These are phyloP conservation scores for Lagenorhynchus albirostris DNA, from an alignment of 2,113 vertebrate genomes.

Conservation along the genomic window DNA sequence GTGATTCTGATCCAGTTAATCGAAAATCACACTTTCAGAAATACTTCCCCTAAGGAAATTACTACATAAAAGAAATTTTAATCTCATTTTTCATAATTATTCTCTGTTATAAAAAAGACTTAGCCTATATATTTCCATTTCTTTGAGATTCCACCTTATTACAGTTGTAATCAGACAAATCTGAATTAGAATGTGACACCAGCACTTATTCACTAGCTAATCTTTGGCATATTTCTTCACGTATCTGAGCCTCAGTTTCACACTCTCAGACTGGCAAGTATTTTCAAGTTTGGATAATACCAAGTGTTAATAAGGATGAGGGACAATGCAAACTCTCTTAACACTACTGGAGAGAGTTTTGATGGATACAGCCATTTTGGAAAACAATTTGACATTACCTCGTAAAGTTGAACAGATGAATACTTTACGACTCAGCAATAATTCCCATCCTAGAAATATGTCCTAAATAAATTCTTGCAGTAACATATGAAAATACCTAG, in stretches of 20 bases:
- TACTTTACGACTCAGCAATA: not conserved
- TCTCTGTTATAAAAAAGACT: not conserved
- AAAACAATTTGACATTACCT: not conserved
- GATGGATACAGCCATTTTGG: not conserved
- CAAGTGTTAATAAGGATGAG: not conserved
- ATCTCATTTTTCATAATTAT: constrained; percentile 19
- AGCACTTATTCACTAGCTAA: constrained; percentile 20
- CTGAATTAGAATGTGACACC: not conserved
- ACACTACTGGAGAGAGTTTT: not conserved
- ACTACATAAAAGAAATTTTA: constrained; percentile 6
- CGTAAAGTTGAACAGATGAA: not conserved
- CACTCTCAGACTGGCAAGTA: not conserved
- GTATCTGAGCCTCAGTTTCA: not conserved
- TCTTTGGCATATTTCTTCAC: not conserved
- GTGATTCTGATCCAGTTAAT: not conserved
- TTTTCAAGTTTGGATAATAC: not conserved
- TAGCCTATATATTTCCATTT: not conserved
- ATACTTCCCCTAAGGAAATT: not conserved
- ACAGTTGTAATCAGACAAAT: not conserved
- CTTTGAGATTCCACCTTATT: constrained; percentile 28
- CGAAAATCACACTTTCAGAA: constrained; percentile 10
- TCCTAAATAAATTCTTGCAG: not conserved
- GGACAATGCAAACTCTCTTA: not conserved
- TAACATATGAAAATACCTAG: not conserved
- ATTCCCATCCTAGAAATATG: not conserved